phyloP scores from a whole-genome alignment of 2,113 vertebrate species.

The Odocoileus virginianus region DNA sequence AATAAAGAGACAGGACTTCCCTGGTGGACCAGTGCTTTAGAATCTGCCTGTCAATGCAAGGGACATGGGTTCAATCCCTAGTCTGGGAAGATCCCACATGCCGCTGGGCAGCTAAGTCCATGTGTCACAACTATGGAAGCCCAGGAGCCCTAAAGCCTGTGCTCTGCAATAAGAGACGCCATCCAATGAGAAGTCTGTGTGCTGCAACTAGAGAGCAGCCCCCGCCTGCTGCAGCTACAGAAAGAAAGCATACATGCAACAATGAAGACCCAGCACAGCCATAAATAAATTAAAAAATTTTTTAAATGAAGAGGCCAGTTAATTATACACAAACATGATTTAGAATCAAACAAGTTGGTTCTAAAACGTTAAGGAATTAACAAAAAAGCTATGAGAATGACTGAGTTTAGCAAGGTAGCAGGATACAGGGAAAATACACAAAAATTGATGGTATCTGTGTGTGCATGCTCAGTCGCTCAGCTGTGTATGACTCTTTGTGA shows the following conservation, averaged over 20 bases:
- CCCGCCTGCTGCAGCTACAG: not conserved
- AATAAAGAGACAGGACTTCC: not conserved
- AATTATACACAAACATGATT: not conserved
- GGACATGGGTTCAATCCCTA: not conserved
- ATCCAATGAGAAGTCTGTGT: not conserved
- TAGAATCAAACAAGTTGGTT: not conserved
- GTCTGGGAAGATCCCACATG: not conserved
- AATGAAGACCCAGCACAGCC: not conserved
- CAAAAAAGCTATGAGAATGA: not conserved
- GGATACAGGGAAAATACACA: not conserved
- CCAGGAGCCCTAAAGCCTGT: not conserved
- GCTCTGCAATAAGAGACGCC: not conserved
- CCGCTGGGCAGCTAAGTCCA: not conserved
- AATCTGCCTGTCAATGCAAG: not conserved
- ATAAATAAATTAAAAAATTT: not conserved
- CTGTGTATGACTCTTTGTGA: not conserved
- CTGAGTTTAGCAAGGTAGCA: not conserved
- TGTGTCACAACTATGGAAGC: not conserved
- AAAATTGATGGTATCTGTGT: not conserved
- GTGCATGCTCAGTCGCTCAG: not conserved
- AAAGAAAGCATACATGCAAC: not conserved
- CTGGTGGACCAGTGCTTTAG: not conserved
- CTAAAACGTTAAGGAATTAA: not conserved
- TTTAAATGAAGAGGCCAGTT: not conserved
- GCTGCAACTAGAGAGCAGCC: not conserved